Conservation (phyloP, 2,888 invertebrate species). For the Empis stercorea region DNA sequence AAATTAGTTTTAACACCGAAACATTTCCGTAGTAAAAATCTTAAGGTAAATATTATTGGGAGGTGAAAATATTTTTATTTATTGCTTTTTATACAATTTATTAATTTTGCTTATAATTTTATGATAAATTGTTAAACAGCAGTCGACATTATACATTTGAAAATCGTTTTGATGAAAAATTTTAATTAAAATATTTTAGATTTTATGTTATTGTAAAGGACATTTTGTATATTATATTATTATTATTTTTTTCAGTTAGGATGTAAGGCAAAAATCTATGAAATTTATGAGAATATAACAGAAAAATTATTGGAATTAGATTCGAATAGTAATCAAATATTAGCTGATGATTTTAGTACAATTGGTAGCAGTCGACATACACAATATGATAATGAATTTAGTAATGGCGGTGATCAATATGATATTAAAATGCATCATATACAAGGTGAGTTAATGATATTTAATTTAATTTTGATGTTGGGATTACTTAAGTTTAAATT, state of each 20-base stretch:
- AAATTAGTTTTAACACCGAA: conserved; percentile 14
- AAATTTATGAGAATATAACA: conserved; percentile 10
- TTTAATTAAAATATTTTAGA: no score
- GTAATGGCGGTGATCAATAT: conserved; percentile 1
- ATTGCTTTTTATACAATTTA: neutral
- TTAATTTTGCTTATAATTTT: neutral
- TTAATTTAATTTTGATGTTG: neutral
- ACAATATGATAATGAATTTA: conserved; percentile 6
- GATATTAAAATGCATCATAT: conserved; percentile 15
- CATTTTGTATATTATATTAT: no score
- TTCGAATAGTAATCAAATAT: conserved; percentile 12
- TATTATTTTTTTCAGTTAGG: conserved; percentile 11
- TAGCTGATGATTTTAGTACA: conserved; percentile 11
- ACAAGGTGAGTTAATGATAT: conserved; percentile 6
- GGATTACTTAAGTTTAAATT: no score
- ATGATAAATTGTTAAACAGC: neutral
- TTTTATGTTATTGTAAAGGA: no score
- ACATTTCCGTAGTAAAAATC: conserved; percentile 12
- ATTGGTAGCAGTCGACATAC: conserved; percentile 9
- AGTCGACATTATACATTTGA: no score
- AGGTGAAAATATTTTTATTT: no score
- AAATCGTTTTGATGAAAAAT: no score
- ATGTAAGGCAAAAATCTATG: conserved; percentile 12
- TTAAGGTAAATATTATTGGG: conserved; percentile 8
- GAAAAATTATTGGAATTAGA: conserved; percentile 13